A percentile compares a stretch with the other conserved stretches of the same genome.
Evolutionary conservation across 2,797 vertebrate species (phyloP).

Genomic region (Sphenopsis melanotis): DNA sequence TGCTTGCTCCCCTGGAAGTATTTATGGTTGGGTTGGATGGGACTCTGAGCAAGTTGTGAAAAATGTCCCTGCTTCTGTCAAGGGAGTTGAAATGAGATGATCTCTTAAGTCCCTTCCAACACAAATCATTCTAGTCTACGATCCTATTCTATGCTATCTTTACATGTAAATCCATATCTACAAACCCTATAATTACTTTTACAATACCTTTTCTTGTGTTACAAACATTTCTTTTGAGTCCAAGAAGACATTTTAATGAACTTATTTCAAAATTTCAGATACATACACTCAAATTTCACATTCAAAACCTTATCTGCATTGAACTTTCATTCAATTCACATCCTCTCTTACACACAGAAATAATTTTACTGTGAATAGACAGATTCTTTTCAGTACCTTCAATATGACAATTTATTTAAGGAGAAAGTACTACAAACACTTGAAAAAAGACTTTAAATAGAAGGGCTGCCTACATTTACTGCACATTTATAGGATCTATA

Average conservation of each 20-base stretch:
- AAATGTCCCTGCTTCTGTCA: neutral
- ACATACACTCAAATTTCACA: neutral
- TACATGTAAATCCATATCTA: neutral
- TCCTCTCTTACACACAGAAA: neutral
- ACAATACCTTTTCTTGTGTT: neutral
- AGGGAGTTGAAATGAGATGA: neutral
- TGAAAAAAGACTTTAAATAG: neutral
- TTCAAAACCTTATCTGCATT: neutral
- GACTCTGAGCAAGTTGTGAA: neutral
- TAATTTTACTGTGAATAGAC: neutral
- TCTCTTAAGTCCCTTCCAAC: neutral
- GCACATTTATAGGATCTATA: neutral
- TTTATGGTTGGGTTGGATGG: neutral
- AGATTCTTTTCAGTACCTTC: neutral
- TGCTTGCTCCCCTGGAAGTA: neutral
- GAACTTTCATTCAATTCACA: neutral
- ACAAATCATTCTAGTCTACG: neutral
- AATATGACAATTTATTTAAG: neutral
- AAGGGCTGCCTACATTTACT: neutral
- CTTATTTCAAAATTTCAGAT: neutral
- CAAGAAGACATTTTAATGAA: neutral
- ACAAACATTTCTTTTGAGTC: neutral
- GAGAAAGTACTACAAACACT: neutral
- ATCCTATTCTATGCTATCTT: neutral
- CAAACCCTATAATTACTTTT: accelerated